These are phyloP conservation scores for Morpho deidamia DNA, from an alignment of 2,888 invertebrate genomes.

Conservation along the genomic window DNA sequence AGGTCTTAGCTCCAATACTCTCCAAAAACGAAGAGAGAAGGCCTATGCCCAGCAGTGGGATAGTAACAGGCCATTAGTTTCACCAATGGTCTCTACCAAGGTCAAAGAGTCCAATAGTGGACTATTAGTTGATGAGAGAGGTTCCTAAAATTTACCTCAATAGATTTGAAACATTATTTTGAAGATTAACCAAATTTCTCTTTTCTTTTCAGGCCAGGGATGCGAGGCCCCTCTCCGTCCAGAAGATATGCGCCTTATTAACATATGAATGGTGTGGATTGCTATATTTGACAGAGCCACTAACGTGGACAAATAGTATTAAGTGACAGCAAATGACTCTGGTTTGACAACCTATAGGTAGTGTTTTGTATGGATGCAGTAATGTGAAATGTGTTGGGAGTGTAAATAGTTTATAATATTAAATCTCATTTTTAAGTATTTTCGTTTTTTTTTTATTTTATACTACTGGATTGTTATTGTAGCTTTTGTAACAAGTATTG, in stretches of 20 bases:
- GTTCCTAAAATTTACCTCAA: no score
- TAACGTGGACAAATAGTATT: slow-evolving; percentile 46
- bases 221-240: slow-evolving; percentile 90
- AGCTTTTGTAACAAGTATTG: no score
- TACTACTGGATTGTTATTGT: no score
- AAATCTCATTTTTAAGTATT: slow-evolving; percentile 63
- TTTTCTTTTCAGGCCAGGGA: slow-evolving; percentile 78
- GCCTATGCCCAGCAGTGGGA: no score
- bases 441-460: slow-evolving; percentile 15
- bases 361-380: slow-evolving; percentile 35
- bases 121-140: no score
- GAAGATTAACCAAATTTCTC: no score
- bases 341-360: slow-evolving; percentile 40
- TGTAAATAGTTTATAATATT: slow-evolving; percentile 58
- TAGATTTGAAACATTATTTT: no score
- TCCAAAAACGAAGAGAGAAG: no score
- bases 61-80: no score
- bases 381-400: slow-evolving; percentile 39
- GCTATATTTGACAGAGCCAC: slow-evolving; percentile 40
- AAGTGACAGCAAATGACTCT: slow-evolving; percentile 44
- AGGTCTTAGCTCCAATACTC: no score
- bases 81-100: no score
- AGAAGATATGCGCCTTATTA: slow-evolving; percentile 92
- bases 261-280: slow-evolving; percentile 12
- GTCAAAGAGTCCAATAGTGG: no score